phyloP scores from a whole-genome alignment of 2,888 invertebrate genomes.

The Drosophila siamana region DNA sequence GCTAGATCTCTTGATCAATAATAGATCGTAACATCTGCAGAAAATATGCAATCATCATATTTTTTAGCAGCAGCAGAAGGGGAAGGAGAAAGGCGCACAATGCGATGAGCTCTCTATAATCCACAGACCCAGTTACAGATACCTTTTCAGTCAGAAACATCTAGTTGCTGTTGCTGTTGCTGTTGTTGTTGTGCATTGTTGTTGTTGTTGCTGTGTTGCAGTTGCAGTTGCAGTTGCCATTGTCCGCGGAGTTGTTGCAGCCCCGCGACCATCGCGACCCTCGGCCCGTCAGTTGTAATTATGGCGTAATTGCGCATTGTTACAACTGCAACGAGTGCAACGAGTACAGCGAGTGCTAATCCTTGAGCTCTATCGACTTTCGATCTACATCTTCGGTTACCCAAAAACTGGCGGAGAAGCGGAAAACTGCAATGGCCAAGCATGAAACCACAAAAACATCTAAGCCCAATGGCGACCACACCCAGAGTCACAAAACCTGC shows the following conservation, averaged over 20 bases:
- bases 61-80: not conserved
- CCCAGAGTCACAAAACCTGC: conserved; percentile 2
- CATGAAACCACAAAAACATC: conserved; percentile 14
- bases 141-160: conserved; percentile 26
- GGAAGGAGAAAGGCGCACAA: conserved; percentile 30
- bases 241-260: conserved; percentile 17
- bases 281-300: conserved; percentile 63
- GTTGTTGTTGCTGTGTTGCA: conserved; percentile 23
- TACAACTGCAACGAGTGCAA: conserved; percentile 28
- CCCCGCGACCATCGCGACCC: conserved; percentile 8
- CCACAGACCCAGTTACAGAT: conserved; percentile 48
- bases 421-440: not conserved
- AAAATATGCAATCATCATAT: conserved; percentile 66
- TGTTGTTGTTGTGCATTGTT: conserved; percentile 21
- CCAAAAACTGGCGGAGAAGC: conserved; percentile 1
- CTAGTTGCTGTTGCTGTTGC: conserved; percentile 1
- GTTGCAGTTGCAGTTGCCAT: conserved; percentile 28
- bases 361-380: conserved; percentile 31
- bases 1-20: conserved; percentile 35
- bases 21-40: conserved; percentile 62
- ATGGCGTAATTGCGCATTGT: conserved; percentile 74
- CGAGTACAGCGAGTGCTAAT: conserved; percentile 31
- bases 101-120: conserved; percentile 29
- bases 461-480: conserved; percentile 21
- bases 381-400: conserved; percentile 23